Evolutionary conservation across 1,140 invertebrate species (phyloP).

Genomic region (Trichonephila clavata): DNA sequence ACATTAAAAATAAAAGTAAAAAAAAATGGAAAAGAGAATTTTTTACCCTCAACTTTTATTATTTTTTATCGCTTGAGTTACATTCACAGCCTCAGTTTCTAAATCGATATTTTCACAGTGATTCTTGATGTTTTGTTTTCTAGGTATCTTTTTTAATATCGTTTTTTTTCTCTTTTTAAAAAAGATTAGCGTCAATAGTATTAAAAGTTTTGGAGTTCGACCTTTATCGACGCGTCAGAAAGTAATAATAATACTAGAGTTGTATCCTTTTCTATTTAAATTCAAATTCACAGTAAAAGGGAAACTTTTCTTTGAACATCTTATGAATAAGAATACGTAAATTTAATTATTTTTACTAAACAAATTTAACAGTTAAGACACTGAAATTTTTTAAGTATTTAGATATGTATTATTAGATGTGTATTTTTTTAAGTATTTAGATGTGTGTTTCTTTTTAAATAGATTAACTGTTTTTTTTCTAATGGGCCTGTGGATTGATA

Average conservation of each 20-base stretch:
- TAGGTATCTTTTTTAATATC: constrained; percentile 1
- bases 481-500: too few species aligned
- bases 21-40: neutral
- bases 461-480: too few species aligned
- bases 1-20: neutral
- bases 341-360: too few species aligned
- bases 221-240: neutral
- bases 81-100: neutral
- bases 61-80: neutral
- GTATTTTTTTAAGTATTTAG: rapidly evolving
- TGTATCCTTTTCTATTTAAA: neutral
- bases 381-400: too few species aligned
- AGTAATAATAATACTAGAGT: neutral
- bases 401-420: too few species aligned
- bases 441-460: too few species aligned
- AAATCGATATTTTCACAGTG: constrained; percentile 49
- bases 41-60: neutral
- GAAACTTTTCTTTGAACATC: too few species aligned
- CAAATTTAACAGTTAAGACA: too few species aligned
- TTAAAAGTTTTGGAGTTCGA: constrained; percentile 1
- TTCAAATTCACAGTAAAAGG: too few species aligned
- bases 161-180: constrained; percentile 1
- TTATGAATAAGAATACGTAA: too few species aligned
- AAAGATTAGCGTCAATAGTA: constrained; percentile 1
- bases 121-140: constrained; percentile 20